phyloP scores from a whole-genome alignment of 2,113 vertebrate species.

The Cettia cetti region DNA sequence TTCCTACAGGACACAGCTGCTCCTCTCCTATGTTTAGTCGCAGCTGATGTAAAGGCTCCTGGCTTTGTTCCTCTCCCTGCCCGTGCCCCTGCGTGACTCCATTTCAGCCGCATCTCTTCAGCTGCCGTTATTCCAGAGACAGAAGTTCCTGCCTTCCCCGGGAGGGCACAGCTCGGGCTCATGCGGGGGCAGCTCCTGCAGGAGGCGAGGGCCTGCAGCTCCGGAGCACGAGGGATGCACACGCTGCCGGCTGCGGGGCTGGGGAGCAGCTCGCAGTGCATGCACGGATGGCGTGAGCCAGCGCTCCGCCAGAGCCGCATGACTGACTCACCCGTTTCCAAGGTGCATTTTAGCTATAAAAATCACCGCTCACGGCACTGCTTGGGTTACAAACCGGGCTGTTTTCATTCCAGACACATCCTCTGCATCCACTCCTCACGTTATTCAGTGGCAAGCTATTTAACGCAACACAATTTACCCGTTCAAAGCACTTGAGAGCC shows the following conservation, averaged over 20 bases:
- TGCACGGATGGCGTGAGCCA: accelerated
- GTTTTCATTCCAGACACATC: background rate
- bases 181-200: accelerated
- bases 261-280: background rate
- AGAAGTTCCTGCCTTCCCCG: too few relatives aligned
- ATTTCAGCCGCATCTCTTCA: background rate
- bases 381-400: background rate
- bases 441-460: background rate
- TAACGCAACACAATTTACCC: accelerated
- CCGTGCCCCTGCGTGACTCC: background rate
- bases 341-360: background rate
- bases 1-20: background rate
- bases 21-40: background rate
- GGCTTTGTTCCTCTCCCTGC: too few relatives aligned
- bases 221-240: too few relatives aligned
- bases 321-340: background rate
- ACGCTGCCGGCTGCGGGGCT: too few relatives aligned
- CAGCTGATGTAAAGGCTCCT: accelerated
- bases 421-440: background rate
- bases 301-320: accelerated
- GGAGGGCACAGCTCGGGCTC: background rate
- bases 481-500: too few relatives aligned
- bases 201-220: too few relatives aligned
- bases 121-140: background rate
- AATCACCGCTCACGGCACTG: accelerated